phyloP scores from a whole-genome alignment of 1,140 invertebrate genomes.

The Caerostris darwini region DNA sequence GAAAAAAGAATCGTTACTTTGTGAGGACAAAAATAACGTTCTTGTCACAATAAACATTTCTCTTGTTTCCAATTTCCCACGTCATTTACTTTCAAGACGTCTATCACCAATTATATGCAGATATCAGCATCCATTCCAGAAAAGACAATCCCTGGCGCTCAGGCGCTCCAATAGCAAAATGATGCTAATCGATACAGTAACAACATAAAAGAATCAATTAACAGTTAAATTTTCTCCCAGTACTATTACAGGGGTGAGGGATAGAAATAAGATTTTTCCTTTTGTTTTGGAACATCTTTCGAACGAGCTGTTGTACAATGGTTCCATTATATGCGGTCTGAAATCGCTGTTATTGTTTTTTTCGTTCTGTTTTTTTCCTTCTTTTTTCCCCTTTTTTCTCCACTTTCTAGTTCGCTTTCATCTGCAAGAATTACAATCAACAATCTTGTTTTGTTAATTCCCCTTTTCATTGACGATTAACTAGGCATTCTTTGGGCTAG shows the following conservation, averaged over 20 bases:
- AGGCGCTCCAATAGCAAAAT: slow-evolving; percentile 27
- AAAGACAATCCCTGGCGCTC: neutral
- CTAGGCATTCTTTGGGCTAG: slow-evolving; percentile 20
- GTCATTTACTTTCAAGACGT: slow-evolving; percentile 10
- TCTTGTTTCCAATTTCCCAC: neutral
- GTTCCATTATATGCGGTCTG: slow-evolving; percentile 36
- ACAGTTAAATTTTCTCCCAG: slow-evolving; percentile 43
- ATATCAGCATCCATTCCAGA: slow-evolving; percentile 16
- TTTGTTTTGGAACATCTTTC: slow-evolving; percentile 43
- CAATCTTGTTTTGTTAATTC: slow-evolving; percentile 37
- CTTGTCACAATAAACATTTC: slow-evolving; percentile 7
- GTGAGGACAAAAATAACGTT: neutral
- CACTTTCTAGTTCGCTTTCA: neutral
- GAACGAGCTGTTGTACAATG: neutral
- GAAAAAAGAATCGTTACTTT: too few relatives aligned
- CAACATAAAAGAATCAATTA: slow-evolving; percentile 60
- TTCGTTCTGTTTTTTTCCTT: neutral
- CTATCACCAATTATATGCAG: slow-evolving; percentile 35
- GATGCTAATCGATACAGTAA: slow-evolving; percentile 23
- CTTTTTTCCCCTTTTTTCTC: neutral
- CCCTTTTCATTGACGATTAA: slow-evolving; percentile 29
- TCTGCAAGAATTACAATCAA: slow-evolving; percentile 36
- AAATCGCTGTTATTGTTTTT: neutral
- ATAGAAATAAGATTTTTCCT: neutral
- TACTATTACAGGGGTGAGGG: neutral